Base-by-base conservation (phyloP, 2,113 vertebrate species). In the Phaethon lepturus region DNA sequence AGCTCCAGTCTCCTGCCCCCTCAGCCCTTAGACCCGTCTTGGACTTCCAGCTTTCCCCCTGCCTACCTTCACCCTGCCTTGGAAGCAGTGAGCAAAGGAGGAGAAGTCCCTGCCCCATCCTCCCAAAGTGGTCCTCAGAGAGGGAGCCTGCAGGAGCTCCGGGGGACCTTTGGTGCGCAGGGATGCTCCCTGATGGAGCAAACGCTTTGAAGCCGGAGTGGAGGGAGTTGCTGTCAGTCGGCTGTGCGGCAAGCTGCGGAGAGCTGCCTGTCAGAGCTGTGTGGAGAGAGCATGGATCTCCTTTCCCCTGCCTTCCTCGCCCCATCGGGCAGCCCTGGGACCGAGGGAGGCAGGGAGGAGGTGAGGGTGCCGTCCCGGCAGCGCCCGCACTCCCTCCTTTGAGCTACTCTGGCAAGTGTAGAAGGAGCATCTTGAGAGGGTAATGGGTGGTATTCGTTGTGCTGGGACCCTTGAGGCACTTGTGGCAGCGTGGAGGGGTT, bases 401-500 rank as follows among this genome's bases (percentile, higher is more conserved):
- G 1, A 38, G 49, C 49, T 60, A 13, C 58, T 35, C n/a, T 60
- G 58, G n/a, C 58, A 35, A 23, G 58, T 5, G 6, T 15, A 23
- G 33, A 50, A 50, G 7, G 19, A 75, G 50, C 35, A 9, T 44
- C n/a, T 58, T 7, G 1, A 42, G 28, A 38, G 45, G 18, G 1
- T 35, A 14, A 7, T 16, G 44, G 52, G 9, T 58, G 47, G 2
- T 80, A 20, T 31, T 49, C 7, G 31, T 22, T 17, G 8, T 10
- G 35, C 52, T 66, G 59, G 49, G 69, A 68, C 47, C 29, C 11
- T 26, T 16, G 72, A 59, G 38, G 25, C 29, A 29, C 9, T 23
- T 12, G 31, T 29, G 68, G 38, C 53, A 73, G 24, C 0, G 0
- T 35, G 3, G 2, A 78, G 25, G 6, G 6, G 8, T 40, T 19